Evolutionary conservation across 2,113 vertebrate genomes (phyloP).

Genomic region (Ornithorhynchus anatinus): DNA sequence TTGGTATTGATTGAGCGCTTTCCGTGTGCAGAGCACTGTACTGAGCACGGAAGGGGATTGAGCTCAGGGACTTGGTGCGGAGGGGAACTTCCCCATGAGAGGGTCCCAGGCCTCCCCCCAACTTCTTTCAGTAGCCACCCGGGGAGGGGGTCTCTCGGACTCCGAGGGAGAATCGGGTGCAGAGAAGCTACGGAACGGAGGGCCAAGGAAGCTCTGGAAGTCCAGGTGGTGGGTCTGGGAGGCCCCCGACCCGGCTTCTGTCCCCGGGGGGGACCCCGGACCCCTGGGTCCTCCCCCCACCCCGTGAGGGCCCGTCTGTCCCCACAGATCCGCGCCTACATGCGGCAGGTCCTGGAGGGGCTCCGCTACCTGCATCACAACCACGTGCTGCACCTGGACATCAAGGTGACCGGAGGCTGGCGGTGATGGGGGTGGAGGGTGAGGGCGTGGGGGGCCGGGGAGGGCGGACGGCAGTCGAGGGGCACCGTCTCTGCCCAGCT

Average conservation of each 20-base stretch:
- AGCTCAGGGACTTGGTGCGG: too few relatives aligned
- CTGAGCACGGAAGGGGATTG: too few relatives aligned
- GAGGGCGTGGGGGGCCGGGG: not conserved
- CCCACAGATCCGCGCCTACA: conserved; percentile 84
- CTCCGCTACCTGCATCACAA: conserved; percentile 87
- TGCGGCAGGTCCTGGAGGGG: conserved; percentile 89
- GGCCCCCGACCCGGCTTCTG: not conserved
- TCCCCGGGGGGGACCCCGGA: not conserved
- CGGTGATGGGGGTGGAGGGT: not conserved
- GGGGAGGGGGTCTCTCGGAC: too few relatives aligned
- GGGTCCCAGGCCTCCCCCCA: too few relatives aligned
- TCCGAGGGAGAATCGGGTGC: too few relatives aligned
- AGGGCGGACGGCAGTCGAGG: not conserved
- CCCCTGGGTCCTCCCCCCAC: not conserved
- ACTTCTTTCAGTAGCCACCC: too few relatives aligned
- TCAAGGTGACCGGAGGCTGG: too few relatives aligned
- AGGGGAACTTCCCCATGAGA: too few relatives aligned
- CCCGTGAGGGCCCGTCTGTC: not conserved
- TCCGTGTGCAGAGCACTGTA: too few relatives aligned
- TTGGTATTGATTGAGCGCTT: too few relatives aligned
- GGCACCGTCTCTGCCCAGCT: not conserved
- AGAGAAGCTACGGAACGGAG: too few relatives aligned
- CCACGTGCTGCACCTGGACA: conserved; percentile 89
- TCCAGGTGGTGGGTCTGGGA: too few relatives aligned
- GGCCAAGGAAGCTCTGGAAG: not conserved